Base-by-base conservation (phyloP, 2,797 vertebrate species). In the Danio tinwini region DNA sequence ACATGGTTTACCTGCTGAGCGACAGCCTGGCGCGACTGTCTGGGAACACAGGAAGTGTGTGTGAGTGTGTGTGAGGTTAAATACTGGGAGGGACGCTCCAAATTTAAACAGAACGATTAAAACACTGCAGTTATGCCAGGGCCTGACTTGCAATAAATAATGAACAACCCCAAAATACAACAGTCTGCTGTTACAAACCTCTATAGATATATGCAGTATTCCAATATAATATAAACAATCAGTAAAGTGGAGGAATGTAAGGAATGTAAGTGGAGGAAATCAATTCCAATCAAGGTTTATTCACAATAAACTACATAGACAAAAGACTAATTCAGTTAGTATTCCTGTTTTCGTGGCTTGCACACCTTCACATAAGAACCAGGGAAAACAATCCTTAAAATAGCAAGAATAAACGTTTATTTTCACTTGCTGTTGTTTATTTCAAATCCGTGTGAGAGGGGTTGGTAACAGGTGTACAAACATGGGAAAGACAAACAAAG, bases 11-110 rank as follows among this genome's bases (percentile, higher is more conserved):
- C 82, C 76, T 88, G 78, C 67, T 61, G 49, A 55, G 81, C 82
- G 78, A 81, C 74, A 59, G 76, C 73, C 61, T 78, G 81, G 76
- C 65, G 21, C 49, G 74, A 19, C 80, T 39, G 67, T 79, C 74
- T 76, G 72, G 83, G 81, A 86, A 85, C 81, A 82, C 83, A 82
- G 76, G 80, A 86, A 79, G 73, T 75, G 47, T 81, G 61, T 56
- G 11, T 76, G 17, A 79, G 73, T 75, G 47, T 81, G 61, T 56
- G 11, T 76, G 17, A 85, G 52, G 29, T 78, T 70, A 81, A 83
- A 82, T 71, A 74, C 63, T 70, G 16, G 44, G 74, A 62, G 29
- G 70, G 58, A 37, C 2, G 3, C 13, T 37, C 80, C 70, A 59
- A 69, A 74, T 61, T 78, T 44, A 40, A 71, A 67, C 39, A 39